Evolutionary conservation across 2,113 vertebrate species (phyloP).

Genomic region (Percina caprodes): DNA sequence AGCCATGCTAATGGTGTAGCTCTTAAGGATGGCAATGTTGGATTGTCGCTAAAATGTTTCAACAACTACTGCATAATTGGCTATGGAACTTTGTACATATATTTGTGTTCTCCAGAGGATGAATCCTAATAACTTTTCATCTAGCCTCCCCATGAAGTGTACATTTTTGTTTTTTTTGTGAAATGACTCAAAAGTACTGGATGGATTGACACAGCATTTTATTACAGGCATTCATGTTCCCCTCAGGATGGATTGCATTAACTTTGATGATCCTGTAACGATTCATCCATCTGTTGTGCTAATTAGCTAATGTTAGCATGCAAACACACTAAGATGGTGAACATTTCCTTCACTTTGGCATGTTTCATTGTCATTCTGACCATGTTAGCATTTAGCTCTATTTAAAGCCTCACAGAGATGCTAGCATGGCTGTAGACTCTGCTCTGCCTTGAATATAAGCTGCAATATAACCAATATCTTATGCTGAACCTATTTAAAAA

Average conservation of each 20-base stretch:
- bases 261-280: background rate
- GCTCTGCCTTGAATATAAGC: background rate
- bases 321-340: background rate
- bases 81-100: background rate
- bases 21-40: no score
- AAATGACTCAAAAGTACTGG: background rate
- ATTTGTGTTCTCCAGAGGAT: background rate
- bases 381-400: background rate
- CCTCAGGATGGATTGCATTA: background rate
- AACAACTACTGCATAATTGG: background rate
- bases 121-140: background rate
- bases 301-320: background rate
- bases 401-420: background rate
- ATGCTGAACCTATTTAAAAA: background rate
- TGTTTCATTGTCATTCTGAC: background rate
- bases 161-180: background rate
- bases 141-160: background rate
- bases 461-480: background rate
- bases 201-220: background rate
- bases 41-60: background rate
- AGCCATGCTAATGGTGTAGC: background rate
- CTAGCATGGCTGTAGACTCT: background rate
- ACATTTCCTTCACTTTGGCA: background rate
- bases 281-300: background rate
- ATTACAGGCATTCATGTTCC: background rate